Evolutionary conservation across 2,797 vertebrate species (phyloP).

Genomic region (Sylvia borin): DNA sequence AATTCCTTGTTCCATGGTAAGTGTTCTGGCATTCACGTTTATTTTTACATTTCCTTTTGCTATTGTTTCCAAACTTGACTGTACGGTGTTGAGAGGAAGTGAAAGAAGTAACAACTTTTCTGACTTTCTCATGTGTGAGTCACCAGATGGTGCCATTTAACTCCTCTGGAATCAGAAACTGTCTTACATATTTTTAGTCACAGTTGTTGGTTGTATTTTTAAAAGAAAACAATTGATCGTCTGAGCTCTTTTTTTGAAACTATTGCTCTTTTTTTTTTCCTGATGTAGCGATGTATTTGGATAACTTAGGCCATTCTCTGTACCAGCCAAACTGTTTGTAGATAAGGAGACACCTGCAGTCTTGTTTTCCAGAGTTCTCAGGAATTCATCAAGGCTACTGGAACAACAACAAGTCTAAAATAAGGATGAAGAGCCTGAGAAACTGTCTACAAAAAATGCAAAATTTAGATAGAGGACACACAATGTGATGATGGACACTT

Average conservation of each 20-base stretch:
- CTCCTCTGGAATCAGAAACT: background rate
- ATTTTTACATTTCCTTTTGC: slow-evolving; percentile 20
- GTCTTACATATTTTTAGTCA: background rate
- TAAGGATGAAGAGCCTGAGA: too few relatives aligned
- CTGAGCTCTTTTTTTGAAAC: background rate
- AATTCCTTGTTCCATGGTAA: background rate
- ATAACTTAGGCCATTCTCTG: too few relatives aligned
- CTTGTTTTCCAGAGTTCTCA: too few relatives aligned
- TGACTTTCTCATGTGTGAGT: background rate
- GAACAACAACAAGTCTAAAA: too few relatives aligned
- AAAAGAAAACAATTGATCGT: background rate
- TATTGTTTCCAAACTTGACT: background rate
- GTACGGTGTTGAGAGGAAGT: background rate
- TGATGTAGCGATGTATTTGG: too few relatives aligned
- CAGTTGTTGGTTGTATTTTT: background rate
- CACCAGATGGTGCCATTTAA: slow-evolving; percentile 54
- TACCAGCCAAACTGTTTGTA: too few relatives aligned
- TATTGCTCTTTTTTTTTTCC: background rate
- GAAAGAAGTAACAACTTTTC: background rate
- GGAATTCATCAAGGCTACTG: too few relatives aligned
- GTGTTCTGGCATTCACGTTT: background rate
- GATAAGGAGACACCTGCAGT: too few relatives aligned
- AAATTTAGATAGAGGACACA: too few relatives aligned
- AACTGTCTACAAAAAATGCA: too few relatives aligned
- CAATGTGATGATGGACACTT: too few relatives aligned